phyloP scores from a whole-genome alignment of 2,113 vertebrate species.

The Platichthys flesus region DNA sequence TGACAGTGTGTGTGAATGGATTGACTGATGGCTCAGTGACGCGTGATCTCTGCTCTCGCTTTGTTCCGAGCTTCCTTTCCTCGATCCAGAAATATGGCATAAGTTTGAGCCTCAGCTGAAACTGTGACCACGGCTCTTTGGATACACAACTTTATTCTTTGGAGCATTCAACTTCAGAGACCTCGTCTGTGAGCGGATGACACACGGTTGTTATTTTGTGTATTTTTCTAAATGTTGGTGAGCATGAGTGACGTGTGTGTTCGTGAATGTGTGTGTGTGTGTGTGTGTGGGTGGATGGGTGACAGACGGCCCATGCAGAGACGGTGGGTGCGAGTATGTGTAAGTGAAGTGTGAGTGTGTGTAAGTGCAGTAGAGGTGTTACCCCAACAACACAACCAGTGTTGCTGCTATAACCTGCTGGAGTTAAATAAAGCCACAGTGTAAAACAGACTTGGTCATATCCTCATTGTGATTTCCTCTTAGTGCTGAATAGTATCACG shows the following conservation, averaged over 20 bases:
- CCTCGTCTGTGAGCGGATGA: not conserved
- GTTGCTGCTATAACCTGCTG: not conserved
- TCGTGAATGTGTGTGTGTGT: not conserved
- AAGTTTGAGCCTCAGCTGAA: not conserved
- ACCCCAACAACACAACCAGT: conserved; percentile 11
- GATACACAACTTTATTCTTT: not conserved
- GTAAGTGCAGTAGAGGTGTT: conserved; percentile 34
- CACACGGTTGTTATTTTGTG: conserved; percentile 13
- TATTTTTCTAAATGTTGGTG: not conserved
- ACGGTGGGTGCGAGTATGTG: conserved; percentile 29
- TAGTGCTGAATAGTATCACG: no score
- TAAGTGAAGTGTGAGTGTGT: conserved; percentile 7
- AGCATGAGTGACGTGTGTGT: not conserved
- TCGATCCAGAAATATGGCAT: not conserved
- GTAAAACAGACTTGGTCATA: not conserved
- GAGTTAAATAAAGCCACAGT: not conserved
- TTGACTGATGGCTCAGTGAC: conserved; percentile 54
- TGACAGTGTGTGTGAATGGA: conserved; percentile 35
- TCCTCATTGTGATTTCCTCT: not conserved
- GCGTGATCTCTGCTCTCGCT: conserved; percentile 42
- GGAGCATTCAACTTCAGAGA: conserved; percentile 3
- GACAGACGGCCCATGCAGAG: conserved; percentile 1
- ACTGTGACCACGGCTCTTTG: not conserved
- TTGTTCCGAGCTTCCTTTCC: conserved; percentile 28
- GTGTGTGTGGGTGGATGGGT: not conserved